Conservation (phyloP, 2,888 invertebrate species). For the Patella caerulea region DNA sequence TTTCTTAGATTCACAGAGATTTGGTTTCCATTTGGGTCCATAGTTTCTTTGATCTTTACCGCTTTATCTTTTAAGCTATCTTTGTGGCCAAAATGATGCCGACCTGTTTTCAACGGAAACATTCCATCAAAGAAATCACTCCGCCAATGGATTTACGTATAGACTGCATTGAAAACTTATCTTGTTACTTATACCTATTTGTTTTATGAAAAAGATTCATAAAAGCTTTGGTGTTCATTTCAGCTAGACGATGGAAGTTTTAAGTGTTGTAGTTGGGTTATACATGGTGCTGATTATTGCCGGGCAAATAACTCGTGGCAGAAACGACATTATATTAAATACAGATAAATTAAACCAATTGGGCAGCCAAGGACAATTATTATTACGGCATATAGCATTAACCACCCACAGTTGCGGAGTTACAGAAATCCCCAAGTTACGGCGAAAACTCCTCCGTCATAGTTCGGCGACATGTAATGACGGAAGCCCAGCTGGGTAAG, state of each 20-base stretch:
- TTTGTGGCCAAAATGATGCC: conserved; percentile 9
- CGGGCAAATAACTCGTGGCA: not conserved
- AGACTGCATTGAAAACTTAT: not conserved
- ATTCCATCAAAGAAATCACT: conserved; percentile 5
- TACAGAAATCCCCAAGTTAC: conserved; percentile 56
- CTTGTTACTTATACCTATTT: no score
- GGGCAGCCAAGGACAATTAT: conserved; percentile 41
- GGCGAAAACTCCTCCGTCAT: conserved; percentile 52
- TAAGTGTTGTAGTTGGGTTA: no score
- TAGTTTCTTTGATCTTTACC: conserved; percentile 5
- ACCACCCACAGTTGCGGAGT: conserved; percentile 61
- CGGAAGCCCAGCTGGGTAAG: conserved; percentile 64
- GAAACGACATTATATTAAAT: conserved; percentile 38
- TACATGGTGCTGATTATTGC: no score
- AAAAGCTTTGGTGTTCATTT: no score
- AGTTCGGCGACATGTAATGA: conserved; percentile 62
- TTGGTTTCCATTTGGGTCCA: conserved; percentile 13
- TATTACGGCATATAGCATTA: conserved; percentile 53
- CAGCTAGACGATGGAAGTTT: no score
- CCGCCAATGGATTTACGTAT: conserved; percentile 1
- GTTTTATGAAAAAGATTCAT: no score
- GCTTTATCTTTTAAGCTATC: conserved; percentile 6
- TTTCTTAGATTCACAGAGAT: conserved; percentile 5
- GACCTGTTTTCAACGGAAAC: conserved; percentile 7
- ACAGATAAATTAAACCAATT: conserved; percentile 36